A percentile compares a stretch with the other conserved stretches of the same genome.
Evolutionary conservation across 2,113 vertebrate species (phyloP).

Genomic region (Spea bombifrons): DNA sequence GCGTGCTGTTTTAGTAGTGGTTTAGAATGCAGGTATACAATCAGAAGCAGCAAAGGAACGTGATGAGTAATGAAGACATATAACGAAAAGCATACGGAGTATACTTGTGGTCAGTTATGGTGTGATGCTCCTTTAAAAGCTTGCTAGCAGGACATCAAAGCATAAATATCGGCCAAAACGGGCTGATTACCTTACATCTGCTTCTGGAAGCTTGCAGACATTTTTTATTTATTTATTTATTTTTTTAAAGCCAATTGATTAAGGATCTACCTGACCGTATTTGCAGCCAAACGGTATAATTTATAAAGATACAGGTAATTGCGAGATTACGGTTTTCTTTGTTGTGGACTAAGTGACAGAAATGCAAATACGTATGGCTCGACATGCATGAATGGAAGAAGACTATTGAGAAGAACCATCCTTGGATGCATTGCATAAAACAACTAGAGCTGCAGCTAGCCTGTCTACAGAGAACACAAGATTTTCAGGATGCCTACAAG

Average conservation of each 20-base stretch:
- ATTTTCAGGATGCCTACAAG: too few species aligned
- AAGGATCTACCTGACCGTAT: not conserved
- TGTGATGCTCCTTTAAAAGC: conserved; percentile 78
- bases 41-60: conserved; percentile 79
- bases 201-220: conserved; percentile 60
- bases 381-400: conserved; percentile 47
- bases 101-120: conserved; percentile 74
- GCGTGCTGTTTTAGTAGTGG: conserved; percentile 77
- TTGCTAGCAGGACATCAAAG: conserved; percentile 74
- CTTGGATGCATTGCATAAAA: conserved; percentile 52
- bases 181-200: conserved; percentile 79
- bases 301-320: not conserved
- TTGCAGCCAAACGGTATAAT: not conserved
- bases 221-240: too few species aligned
- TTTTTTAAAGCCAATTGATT: conserved; percentile 63
- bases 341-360: conserved; percentile 50
- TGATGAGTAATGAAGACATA: conserved; percentile 80
- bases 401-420: conserved; percentile 60
- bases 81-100: conserved; percentile 75
- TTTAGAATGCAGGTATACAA: conserved; percentile 80
- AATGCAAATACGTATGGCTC: conserved; percentile 49
- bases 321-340: conserved; percentile 8
- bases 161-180: conserved; percentile 79
- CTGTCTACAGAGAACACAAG: not conserved
- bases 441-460: conserved; percentile 48